Evolutionary conservation across 2,888 invertebrate genomes (phyloP).

Genomic region (Elysia crispata): DNA sequence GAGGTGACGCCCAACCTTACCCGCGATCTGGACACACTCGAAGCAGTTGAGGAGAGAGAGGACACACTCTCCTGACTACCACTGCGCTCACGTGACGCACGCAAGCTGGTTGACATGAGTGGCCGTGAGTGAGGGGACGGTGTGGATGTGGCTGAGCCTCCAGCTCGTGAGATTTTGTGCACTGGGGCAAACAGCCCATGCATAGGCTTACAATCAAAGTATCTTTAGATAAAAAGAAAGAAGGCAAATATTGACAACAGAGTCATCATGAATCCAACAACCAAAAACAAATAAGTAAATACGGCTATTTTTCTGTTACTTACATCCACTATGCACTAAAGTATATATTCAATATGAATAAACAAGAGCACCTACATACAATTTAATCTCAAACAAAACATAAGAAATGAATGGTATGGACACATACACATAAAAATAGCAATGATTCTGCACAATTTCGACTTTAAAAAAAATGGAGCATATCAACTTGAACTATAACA

Average conservation of each 20-base stretch:
- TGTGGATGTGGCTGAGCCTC: conserved; percentile 52
- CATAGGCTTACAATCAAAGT: conserved; percentile 93
- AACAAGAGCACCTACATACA: no score
- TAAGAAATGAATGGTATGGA: no score
- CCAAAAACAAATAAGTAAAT: not conserved
- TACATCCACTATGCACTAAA: no score
- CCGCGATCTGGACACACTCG: conserved; percentile 80
- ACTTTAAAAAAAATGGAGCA: no score
- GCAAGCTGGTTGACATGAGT: conserved; percentile 63
- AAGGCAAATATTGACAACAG: not conserved
- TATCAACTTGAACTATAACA: no score
- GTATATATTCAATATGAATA: no score
- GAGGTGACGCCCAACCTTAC: conserved; percentile 88
- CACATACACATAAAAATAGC: no score
- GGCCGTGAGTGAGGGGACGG: conserved; percentile 62
- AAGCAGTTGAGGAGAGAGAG: conserved; percentile 84
- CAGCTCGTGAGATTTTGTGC: conserved; percentile 84
- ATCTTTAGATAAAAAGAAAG: conserved; percentile 80
- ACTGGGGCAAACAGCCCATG: conserved; percentile 96
- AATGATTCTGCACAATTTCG: no score
- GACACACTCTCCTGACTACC: conserved; percentile 90
- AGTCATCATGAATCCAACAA: not conserved
- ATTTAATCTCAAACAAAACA: no score
- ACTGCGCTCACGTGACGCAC: conserved; percentile 69
- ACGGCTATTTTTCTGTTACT: no score